Percentiles rank a stretch among this genome's conserved stretches.
Evolutionary conservation across 2,888 invertebrate species (phyloP).

Genomic region (Alloscopus bannaensis): DNA sequence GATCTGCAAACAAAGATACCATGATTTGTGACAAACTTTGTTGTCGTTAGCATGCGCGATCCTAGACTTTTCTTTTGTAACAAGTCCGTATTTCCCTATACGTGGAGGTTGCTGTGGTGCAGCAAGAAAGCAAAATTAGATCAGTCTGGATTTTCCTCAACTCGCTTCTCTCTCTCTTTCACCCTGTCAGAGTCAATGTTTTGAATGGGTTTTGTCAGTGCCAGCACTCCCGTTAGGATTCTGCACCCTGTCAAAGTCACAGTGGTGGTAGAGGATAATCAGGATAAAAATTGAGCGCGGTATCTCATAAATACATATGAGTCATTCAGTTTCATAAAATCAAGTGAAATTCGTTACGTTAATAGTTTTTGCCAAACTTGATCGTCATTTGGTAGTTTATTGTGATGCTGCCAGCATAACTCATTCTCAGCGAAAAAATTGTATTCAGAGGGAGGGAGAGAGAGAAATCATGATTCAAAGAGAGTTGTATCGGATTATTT

Average conservation of each 20-base stretch:
- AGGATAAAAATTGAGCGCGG: background rate
- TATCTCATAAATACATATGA: constrained; percentile 13
- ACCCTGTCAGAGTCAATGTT: constrained; percentile 3
- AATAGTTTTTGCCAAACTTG: constrained; percentile 17
- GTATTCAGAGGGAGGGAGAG: too few species aligned
- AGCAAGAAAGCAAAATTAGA: background rate
- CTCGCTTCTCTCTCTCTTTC: background rate
- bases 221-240: constrained; percentile 15
- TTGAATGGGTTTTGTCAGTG: constrained; percentile 6
- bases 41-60: background rate
- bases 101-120: background rate
- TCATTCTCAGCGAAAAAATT: background rate
- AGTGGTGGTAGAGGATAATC: background rate
- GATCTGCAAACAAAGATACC: too few species aligned
- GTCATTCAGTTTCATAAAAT: constrained; percentile 11
- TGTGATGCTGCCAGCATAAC: constrained; percentile 11
- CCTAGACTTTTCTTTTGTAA: background rate
- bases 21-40: too few species aligned
- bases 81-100: background rate
- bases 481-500: too few species aligned
- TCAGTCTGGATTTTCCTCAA: background rate
- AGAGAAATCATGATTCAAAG: too few species aligned
- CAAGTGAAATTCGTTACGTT: constrained; percentile 12
- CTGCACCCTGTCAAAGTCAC: constrained; percentile 4
- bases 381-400: background rate